A percentile compares a stretch with the other conserved stretches of the same genome.
phyloP scores from a whole-genome alignment of 2,113 vertebrate genomes.

The Turdus rufiventris region DNA sequence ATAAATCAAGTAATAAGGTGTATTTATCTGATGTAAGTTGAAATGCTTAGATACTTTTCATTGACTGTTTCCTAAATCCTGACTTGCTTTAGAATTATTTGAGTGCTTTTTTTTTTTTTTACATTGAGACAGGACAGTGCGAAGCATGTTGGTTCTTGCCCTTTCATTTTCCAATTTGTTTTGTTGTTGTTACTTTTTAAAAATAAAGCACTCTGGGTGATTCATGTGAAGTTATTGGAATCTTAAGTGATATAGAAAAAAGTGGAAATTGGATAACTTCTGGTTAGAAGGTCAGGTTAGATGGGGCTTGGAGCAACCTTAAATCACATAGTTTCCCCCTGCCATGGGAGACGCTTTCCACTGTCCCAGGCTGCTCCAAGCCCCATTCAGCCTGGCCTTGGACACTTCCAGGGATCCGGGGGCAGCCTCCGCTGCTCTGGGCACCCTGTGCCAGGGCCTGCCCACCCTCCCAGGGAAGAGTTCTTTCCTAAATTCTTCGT shows the following conservation, averaged over 20 bases:
- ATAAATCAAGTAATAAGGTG: constrained; percentile 89
- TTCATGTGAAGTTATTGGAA: background rate
- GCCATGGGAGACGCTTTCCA: too few relatives aligned
- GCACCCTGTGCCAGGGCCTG: background rate
- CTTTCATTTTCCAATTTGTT: background rate
- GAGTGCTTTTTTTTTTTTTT: background rate
- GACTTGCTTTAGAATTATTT: background rate
- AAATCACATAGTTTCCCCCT: background rate
- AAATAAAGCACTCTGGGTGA: background rate
- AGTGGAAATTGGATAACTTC: background rate
- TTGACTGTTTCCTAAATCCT: background rate
- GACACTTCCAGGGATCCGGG: background rate
- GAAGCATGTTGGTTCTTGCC: background rate
- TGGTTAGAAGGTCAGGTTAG: background rate
- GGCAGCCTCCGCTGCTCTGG: background rate
- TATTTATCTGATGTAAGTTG: constrained; percentile 91
- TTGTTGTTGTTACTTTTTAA: background rate
- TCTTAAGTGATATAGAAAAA: background rate
- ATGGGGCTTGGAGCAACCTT: background rate
- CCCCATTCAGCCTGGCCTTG: background rate
- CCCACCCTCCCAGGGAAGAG: background rate
- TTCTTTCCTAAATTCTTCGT: background rate
- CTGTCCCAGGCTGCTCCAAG: background rate
- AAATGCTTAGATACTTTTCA: background rate
- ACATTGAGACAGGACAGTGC: background rate